Conservation (phyloP, 2,113 vertebrate genomes). For the Galbula dea region DNA sequence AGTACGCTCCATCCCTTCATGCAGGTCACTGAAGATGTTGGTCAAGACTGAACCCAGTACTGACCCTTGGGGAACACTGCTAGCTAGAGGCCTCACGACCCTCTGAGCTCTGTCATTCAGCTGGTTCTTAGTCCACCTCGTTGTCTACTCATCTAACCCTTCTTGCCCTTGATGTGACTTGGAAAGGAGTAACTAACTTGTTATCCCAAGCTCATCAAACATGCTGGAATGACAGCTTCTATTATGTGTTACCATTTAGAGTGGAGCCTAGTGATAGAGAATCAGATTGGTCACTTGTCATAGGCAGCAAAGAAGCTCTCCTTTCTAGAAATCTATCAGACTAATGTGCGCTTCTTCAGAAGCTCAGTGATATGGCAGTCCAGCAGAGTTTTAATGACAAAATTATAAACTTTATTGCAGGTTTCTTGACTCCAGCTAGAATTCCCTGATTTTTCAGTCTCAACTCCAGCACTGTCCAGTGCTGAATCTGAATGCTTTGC, state of each 20-base stretch:
- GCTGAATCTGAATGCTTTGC: not conserved
- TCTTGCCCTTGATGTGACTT: not conserved
- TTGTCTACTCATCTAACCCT: too few relatives aligned
- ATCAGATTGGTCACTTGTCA: not conserved
- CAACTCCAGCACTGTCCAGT: conserved; percentile 25
- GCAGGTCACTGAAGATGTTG: too few relatives aligned
- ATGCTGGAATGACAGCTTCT: not conserved
- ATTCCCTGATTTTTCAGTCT: not conserved
- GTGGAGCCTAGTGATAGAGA: not conserved
- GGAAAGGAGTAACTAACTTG: not conserved
- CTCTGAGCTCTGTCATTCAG: too few relatives aligned
- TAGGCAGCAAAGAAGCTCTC: not conserved
- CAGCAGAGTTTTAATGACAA: not conserved
- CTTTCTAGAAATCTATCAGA: not conserved
- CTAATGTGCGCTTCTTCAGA: not conserved
- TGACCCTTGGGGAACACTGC: too few relatives aligned
- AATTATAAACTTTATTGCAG: not conserved
- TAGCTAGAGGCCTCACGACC: too few relatives aligned
- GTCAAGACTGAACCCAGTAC: too few relatives aligned
- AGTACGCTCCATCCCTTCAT: too few relatives aligned
- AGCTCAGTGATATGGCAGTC: not conserved
- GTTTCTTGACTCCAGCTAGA: not conserved
- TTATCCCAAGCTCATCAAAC: not conserved
- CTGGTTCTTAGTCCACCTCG: too few relatives aligned
- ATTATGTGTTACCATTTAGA: not conserved